Conservation (phyloP, 2,113 vertebrate species). For the Pygoscelis antarcticus region DNA sequence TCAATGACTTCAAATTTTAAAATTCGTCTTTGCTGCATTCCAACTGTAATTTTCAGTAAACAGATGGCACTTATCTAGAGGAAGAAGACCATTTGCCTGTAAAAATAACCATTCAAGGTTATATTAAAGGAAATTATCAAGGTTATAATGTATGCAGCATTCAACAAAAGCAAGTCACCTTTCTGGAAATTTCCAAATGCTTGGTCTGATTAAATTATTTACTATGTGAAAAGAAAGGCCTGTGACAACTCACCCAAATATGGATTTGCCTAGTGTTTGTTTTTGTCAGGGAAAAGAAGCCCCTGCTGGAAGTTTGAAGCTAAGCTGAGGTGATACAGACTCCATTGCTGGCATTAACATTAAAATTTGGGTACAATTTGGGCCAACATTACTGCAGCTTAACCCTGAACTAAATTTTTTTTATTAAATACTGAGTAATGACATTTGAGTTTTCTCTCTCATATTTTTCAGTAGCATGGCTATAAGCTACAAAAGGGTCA, state of each 20-base stretch:
- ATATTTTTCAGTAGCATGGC: background rate
- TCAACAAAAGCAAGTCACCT: background rate
- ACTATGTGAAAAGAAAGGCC: background rate
- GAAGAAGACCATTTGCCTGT: background rate
- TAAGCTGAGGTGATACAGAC: background rate
- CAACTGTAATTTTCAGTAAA: background rate
- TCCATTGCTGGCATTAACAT: background rate
- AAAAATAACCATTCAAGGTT: background rate
- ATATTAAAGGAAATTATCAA: background rate
- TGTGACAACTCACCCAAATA: background rate
- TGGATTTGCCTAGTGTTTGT: background rate
- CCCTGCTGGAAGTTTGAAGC: background rate
- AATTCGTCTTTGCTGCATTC: background rate
- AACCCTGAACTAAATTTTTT: background rate
- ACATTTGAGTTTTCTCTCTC: background rate
- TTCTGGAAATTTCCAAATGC: background rate
- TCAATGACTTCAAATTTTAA: background rate
- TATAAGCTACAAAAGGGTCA: background rate
- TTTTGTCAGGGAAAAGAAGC: background rate
- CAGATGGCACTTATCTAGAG: background rate
- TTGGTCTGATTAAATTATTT: background rate
- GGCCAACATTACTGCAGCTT: background rate
- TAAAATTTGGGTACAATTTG: background rate
- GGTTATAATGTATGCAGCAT: background rate
- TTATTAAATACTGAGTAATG: background rate